These are phyloP conservation scores for Cygnus buccinator DNA, from an alignment of 2,113 vertebrate genomes.

Conservation along the genomic window DNA sequence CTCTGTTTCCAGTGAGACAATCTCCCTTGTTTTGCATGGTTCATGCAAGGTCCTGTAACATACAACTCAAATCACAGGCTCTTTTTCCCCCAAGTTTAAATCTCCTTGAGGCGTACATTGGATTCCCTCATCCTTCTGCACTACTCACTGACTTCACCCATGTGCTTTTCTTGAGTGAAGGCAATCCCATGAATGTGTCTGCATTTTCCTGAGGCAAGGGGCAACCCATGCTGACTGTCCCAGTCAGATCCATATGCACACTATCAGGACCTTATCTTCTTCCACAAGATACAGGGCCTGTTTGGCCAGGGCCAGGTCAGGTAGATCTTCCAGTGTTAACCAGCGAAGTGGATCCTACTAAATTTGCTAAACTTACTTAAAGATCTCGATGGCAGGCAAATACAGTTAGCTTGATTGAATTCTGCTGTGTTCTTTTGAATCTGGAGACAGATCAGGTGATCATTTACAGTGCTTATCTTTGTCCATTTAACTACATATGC, in stretches of 20 bases:
- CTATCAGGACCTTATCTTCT: background rate
- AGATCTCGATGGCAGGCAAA: background rate
- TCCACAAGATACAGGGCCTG: background rate
- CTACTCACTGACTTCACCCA: background rate
- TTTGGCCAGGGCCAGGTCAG: background rate
- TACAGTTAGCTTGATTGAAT: rapidly evolving
- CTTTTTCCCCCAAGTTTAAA: background rate
- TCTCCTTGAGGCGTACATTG: background rate
- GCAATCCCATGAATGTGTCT: background rate
- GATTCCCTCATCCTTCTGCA: background rate
- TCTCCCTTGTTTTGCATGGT: rapidly evolving
- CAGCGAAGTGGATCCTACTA: background rate
- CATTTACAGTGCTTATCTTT: background rate
- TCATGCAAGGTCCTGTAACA: background rate
- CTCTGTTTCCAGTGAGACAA: background rate
- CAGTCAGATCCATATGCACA: no score
- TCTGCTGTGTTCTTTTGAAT: background rate
- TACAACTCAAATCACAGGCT: background rate
- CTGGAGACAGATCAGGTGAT: background rate
- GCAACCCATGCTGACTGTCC: background rate
- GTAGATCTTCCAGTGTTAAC: background rate
- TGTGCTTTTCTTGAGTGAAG: background rate
- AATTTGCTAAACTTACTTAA: background rate
- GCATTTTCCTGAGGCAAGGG: background rate
- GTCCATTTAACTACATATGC: background rate